phyloP scores from a whole-genome alignment of 2,113 vertebrate species.

The Amphiprion ocellaris region DNA sequence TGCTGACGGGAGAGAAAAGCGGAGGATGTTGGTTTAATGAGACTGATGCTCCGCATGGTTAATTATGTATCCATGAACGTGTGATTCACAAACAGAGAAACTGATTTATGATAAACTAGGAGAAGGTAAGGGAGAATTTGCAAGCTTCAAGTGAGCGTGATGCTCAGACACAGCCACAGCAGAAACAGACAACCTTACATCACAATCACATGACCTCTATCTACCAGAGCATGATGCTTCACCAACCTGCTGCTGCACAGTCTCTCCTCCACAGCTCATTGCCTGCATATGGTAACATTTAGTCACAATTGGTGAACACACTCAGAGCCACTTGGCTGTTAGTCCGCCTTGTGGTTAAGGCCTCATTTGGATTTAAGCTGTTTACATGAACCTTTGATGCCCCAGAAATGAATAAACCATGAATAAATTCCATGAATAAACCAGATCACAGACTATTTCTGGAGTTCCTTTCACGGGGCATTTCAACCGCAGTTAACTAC shows the following conservation, averaged over 20 bases:
- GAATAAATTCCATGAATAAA: constrained; percentile 46
- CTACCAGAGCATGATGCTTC: not conserved
- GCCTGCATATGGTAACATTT: constrained; percentile 15
- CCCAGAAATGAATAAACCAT: constrained; percentile 41
- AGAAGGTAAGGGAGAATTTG: not conserved
- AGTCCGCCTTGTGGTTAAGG: constrained; percentile 15
- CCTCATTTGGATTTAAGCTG: constrained; percentile 28
- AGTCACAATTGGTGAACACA: constrained; percentile 7
- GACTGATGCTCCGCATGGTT: not conserved
- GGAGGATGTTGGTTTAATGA: constrained; percentile 8
- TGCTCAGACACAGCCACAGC: not conserved
- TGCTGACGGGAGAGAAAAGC: constrained; percentile 2
- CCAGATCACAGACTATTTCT: constrained; percentile 13
- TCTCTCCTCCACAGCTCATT: not conserved
- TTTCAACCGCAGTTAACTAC: not conserved
- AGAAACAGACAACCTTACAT: not conserved
- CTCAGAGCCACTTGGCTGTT: not conserved
- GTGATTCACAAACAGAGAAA: constrained; percentile 4
- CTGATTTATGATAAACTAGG: not conserved
- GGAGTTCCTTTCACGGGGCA: not conserved
- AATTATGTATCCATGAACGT: not conserved
- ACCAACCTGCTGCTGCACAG: constrained; percentile 14
- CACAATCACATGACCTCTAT: constrained; percentile 35
- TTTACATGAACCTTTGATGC: constrained; percentile 24
- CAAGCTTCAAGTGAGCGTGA: not conserved